Conservation (phyloP, 2,113 vertebrate genomes). For the Pseudopodoces humilis region DNA sequence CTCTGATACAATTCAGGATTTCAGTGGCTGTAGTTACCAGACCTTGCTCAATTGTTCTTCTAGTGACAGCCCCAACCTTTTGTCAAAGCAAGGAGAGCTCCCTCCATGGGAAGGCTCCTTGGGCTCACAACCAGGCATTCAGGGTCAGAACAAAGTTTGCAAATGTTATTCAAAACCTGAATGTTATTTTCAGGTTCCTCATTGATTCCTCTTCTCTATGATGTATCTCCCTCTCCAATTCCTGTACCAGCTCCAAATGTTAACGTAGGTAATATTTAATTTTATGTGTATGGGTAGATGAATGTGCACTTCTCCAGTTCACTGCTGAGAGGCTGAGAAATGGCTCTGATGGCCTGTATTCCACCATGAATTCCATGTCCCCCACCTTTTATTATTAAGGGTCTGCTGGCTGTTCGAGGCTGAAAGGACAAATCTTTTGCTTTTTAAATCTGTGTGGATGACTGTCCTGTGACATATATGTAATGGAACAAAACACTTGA, state of each 20-base stretch:
- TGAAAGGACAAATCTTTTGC: background rate
- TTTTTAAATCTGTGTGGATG: background rate
- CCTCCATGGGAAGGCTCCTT: rapidly evolving
- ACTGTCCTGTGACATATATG: rapidly evolving
- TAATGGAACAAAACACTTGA: background rate
- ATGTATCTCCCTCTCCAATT: background rate
- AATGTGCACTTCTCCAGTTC: background rate
- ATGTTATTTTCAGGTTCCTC: background rate
- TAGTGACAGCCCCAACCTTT: background rate
- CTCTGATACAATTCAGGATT: background rate
- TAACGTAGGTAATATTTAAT: background rate
- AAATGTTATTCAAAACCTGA: background rate
- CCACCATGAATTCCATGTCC: background rate
- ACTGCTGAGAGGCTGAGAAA: background rate
- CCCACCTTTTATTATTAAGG: background rate
- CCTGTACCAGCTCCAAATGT: background rate
- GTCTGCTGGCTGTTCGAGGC: background rate
- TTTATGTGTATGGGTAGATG: background rate
- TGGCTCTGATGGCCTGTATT: background rate
- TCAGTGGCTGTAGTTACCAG: background rate
- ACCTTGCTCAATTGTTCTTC: background rate
- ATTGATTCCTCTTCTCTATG: background rate
- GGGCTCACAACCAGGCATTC: background rate
- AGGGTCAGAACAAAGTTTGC: background rate
- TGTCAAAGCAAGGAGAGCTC: background rate